Evolutionary conservation across 2,113 vertebrate genomes (phyloP).

Genomic region (Tetraodon nigroviridis): DNA sequence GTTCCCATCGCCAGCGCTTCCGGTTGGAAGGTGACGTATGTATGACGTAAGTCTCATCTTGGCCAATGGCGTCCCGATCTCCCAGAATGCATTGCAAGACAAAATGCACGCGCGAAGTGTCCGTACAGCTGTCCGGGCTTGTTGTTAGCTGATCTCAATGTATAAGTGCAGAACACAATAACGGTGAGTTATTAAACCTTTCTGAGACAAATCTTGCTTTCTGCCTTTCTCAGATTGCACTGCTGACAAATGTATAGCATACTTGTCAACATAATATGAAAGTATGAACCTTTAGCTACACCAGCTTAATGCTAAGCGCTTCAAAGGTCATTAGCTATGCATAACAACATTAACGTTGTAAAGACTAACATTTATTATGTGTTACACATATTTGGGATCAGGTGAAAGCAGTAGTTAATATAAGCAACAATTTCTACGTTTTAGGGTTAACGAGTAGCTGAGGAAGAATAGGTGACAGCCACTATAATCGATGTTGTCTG

Average conservation of each 20-base stretch:
- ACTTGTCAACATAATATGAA: conserved; percentile 6
- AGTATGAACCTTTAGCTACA: not conserved
- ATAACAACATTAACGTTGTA: no score
- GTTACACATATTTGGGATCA: no score
- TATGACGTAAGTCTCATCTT: conserved; percentile 15
- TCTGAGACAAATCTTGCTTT: not conserved
- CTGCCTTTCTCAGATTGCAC: not conserved
- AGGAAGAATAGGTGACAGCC: no score
- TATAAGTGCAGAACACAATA: not conserved
- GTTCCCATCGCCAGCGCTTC: not conserved
- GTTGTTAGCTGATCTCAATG: not conserved
- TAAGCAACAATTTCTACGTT: no score
- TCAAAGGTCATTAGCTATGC: no score
- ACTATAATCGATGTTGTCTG: no score
- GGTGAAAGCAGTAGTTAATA: no score
- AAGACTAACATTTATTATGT: no score
- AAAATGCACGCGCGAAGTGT: conserved; percentile 54
- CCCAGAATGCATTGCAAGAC: conserved; percentile 43
- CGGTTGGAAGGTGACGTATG: conserved; percentile 21
- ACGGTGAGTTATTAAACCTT: conserved; percentile 26
- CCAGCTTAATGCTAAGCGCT: conserved; percentile 2
- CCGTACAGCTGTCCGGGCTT: not conserved
- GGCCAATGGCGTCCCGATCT: conserved; percentile 24
- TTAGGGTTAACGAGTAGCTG: no score
- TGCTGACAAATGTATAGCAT: not conserved